These are phyloP conservation scores for Drosophila ezoana DNA, from an alignment of 2,888 invertebrate species.

Conservation along the genomic window DNA sequence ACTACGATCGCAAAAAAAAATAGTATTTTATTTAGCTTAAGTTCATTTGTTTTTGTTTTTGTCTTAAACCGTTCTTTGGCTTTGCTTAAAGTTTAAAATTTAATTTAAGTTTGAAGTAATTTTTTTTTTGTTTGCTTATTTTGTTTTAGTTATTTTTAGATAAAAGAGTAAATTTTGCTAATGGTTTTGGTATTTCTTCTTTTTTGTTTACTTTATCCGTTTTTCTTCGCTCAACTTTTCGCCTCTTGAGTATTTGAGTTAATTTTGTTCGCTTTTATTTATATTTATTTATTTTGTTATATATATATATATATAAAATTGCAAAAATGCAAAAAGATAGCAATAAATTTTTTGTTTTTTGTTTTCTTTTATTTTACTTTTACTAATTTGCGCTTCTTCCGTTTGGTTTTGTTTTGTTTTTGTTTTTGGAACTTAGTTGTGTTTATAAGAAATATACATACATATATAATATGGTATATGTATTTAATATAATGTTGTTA, in stretches of 20 bases:
- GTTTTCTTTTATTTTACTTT: conserved; percentile 62
- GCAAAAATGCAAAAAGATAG: conserved; percentile 85
- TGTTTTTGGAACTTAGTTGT: conserved; percentile 83
- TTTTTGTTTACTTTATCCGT: conserved; percentile 23
- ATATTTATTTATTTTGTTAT: conserved; percentile 38
- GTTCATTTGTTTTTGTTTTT: conserved; percentile 33
- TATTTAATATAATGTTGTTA: conserved; percentile 68
- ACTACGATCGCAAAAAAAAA: conserved; percentile 80
- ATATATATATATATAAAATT: conserved; percentile 84
- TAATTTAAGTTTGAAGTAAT: conserved; percentile 75
- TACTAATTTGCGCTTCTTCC: conserved; percentile 72
- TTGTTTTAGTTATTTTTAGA: conserved; percentile 70
- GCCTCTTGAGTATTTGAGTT: conserved; percentile 48
- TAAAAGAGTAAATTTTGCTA: conserved; percentile 85
- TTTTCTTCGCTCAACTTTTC: conserved; percentile 29
- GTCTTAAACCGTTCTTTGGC: conserved; percentile 61
- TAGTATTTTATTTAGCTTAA: conserved; percentile 55
- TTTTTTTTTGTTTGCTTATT: conserved; percentile 23
- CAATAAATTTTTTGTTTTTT: conserved; percentile 75
- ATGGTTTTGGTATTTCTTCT: conserved; percentile 64
- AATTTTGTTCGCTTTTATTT: conserved; percentile 44
- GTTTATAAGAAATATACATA: conserved; percentile 58
- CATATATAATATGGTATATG: conserved; percentile 64
- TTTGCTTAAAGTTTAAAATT: conserved; percentile 79
- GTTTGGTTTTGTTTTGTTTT: conserved; percentile 57